Evolutionary conservation across 2,888 invertebrate genomes (phyloP).

Genomic region (Iselma pallidipennis): DNA sequence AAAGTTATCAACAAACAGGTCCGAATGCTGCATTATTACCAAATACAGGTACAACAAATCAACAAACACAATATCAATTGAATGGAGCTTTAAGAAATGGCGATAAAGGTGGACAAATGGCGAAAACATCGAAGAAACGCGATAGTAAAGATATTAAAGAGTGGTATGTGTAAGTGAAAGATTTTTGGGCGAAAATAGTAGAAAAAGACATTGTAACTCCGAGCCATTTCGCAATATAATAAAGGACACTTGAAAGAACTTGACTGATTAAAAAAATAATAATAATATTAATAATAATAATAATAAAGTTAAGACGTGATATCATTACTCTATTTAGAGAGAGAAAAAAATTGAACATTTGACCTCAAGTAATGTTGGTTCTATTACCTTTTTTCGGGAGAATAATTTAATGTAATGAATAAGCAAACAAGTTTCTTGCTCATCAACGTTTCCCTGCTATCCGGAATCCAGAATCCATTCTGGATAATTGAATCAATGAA

Average conservation of each 20-base stretch:
- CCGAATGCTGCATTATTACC: slow-evolving; percentile 76
- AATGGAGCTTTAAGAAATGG: slow-evolving; percentile 60
- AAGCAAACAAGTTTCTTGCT: too few relatives aligned
- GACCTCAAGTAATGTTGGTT: background rate
- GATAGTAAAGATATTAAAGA: slow-evolving; percentile 91
- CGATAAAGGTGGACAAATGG: slow-evolving; percentile 54
- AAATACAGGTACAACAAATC: slow-evolving; percentile 23
- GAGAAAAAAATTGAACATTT: too few relatives aligned
- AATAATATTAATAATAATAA: background rate
- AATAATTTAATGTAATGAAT: too few relatives aligned
- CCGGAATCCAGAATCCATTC: too few relatives aligned
- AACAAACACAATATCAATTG: slow-evolving; percentile 57
- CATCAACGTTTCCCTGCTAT: too few relatives aligned
- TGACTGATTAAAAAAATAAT: slow-evolving; percentile 10
- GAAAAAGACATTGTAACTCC: slow-evolving; percentile 29
- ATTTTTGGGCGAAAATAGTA: slow-evolving; percentile 14
- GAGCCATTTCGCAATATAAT: slow-evolving; percentile 33
- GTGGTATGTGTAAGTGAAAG: slow-evolving; percentile 83
- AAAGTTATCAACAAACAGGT: slow-evolving; percentile 71
- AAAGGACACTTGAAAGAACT: slow-evolving; percentile 22
- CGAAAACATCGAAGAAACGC: slow-evolving; percentile 64
- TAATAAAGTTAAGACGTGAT: background rate
- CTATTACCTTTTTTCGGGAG: background rate
- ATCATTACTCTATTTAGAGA: background rate
- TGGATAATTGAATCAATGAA: too few relatives aligned